Evolutionary conservation across 1,140 invertebrate species (phyloP).

Genomic region (Drosophila ficusphila): DNA sequence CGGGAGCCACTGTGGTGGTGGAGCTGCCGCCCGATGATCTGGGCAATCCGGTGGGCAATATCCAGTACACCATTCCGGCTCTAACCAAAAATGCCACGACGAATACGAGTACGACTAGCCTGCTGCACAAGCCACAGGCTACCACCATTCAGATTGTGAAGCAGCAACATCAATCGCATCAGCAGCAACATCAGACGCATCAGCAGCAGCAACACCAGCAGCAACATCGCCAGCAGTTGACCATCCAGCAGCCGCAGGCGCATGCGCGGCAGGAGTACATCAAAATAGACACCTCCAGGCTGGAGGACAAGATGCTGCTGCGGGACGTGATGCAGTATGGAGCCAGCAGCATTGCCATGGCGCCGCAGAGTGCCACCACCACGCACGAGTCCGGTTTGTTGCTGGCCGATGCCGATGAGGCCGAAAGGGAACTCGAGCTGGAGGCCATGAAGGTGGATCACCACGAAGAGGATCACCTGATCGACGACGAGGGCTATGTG

Average conservation of each 20-base stretch:
- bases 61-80: constrained; percentile 77
- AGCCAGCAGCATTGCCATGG: constrained; percentile 57
- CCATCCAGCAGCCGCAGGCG: constrained; percentile 46
- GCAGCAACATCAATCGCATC: constrained; percentile 40
- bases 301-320: constrained; percentile 76
- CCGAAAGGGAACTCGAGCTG: constrained; percentile 63
- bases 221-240: constrained; percentile 57
- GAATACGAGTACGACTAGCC: constrained; percentile 55
- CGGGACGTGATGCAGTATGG: constrained; percentile 82
- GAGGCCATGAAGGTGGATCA: constrained; percentile 60
- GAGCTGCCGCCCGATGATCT: constrained; percentile 76
- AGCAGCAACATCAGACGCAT: constrained; percentile 41
- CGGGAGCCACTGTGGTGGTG: constrained; percentile 75
- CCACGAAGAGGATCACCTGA: constrained; percentile 32
- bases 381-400: constrained; percentile 61
- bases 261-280: constrained; percentile 68
- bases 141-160: constrained; percentile 78
- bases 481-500: constrained; percentile 45
- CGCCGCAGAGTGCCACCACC: constrained; percentile 36
- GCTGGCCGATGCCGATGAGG: constrained; percentile 63
- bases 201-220: constrained; percentile 25
- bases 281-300: constrained; percentile 72
- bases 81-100: constrained; percentile 67
- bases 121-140: constrained; percentile 69
- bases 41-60: constrained; percentile 74